A percentile compares a stretch with the other conserved stretches of the same genome.
These are phyloP conservation scores for Cryptotermes secundus DNA, from an alignment of 1,140 invertebrate species.

Conservation along the genomic window DNA sequence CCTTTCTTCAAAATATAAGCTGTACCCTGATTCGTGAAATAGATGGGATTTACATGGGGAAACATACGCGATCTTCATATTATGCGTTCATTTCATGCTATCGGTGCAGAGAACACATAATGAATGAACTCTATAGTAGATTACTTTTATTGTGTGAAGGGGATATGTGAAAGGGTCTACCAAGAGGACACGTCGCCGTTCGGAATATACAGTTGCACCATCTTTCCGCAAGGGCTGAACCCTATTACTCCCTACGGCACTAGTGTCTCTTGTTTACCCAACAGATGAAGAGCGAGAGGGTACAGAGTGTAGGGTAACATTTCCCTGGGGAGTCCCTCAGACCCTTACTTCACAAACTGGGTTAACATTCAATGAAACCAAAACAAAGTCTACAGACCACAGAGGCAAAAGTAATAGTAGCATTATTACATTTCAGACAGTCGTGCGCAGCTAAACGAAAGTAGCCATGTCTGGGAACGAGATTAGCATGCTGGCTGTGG, in stretches of 20 bases:
- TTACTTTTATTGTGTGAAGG: background rate
- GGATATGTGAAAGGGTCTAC: background rate
- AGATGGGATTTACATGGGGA: too few species aligned
- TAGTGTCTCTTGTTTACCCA: conserved; percentile 6
- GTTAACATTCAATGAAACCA: conserved; percentile 19
- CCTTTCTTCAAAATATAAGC: too few species aligned
- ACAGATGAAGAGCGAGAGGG: conserved; percentile 14
- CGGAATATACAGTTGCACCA: background rate
- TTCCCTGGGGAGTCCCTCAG: background rate
- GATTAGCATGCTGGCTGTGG: too few species aligned
- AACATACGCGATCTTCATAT: too few species aligned
- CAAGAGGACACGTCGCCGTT: background rate
- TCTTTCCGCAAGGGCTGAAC: background rate
- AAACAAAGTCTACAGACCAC: conserved; percentile 5
- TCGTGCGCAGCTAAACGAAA: background rate
- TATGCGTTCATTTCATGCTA: too few species aligned
- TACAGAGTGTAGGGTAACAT: background rate
- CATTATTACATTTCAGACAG: conserved; percentile 8
- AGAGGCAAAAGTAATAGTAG: background rate
- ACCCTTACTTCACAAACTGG: background rate
- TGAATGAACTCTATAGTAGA: too few species aligned
- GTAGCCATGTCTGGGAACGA: too few species aligned
- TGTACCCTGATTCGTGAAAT: too few species aligned
- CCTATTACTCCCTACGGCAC: conserved; percentile 5
- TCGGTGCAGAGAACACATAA: too few species aligned